A percentile compares a stretch with the other conserved stretches of the same genome.
phyloP scores from a whole-genome alignment of 2,113 vertebrate genomes.

The Synodontis membranacea region DNA sequence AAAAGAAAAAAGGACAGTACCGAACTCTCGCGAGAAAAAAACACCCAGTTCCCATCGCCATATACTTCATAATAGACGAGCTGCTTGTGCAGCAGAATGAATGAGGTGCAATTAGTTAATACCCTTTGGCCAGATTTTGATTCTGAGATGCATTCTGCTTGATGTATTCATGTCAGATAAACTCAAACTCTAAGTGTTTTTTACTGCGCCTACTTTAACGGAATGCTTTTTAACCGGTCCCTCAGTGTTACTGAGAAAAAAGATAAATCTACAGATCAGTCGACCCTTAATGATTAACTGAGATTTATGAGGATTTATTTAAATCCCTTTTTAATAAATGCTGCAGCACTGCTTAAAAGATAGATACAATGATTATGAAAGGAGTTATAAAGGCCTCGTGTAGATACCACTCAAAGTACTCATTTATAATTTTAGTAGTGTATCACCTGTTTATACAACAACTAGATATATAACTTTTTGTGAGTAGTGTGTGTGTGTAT shows the following conservation, averaged over 20 bases:
- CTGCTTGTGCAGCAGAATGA: background rate
- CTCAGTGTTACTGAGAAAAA: background rate
- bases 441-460: no score
- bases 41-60: background rate
- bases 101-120: background rate
- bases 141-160: no score
- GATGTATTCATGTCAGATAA: background rate
- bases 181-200: no score
- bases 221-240: no score
- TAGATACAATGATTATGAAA: background rate
- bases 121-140: background rate
- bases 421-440: background rate
- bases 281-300: background rate
- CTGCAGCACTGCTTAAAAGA: background rate
- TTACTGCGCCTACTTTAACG: no score
- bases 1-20: slow-evolving; percentile 32
- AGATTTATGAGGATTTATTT: no score
- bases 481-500: no score
- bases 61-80: background rate
- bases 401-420: background rate
- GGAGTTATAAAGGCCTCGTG: background rate
- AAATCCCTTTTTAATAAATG: background rate
- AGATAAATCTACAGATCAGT: background rate
- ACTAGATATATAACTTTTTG: no score
- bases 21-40: slow-evolving; percentile 61